Base-by-base conservation (phyloP, 1,140 invertebrate genomes). In the Cotesia typhae region DNA sequence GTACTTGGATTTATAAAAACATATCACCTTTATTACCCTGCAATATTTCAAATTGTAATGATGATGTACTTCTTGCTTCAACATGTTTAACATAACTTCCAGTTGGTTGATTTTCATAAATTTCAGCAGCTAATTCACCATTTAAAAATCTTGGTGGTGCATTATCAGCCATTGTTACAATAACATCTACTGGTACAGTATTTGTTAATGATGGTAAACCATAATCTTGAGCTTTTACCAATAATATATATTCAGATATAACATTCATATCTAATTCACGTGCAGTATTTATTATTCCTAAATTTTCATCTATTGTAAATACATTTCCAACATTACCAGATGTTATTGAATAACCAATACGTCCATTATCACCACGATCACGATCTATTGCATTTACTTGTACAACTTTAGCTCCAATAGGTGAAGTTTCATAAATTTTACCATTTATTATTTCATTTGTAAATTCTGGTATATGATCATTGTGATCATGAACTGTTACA, bases 381-480 rank as follows among this genome's bases (percentile, higher is more conserved):
- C 90, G 88, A 83, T 96, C 95, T 20, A 93, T 89, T 3, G 95
- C 94, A 55, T 90, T 87, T 0, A 95, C 90, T 78, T 92, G 90
- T 1, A 94, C 89, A 4, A 95, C 91, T 6, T 89, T 90, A 0
- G 92, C 91, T 7, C 93, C 93, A 59, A 94, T 82, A 0, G 91
- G 88, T 4, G 94, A 91, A 2, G 92, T 94, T 84, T 95, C 94
- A 74, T 88, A 93, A 1, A 94, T 90, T 82, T 93, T 93, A 28
- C 91, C 92, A 80, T 94, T 90, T 9, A 94, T 89, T 57, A 93
- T 90, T 77, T 91, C 89, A 37, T 91, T 89, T 63, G 92, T 91
- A 78, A 96, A 96, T 80, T 92, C 91, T 0, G 96, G 96, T 35
- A 91, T 88, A 81, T 97, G 95, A 82, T 98, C 96, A 85, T 98